These are phyloP conservation scores for Drosophila subobscura DNA, from an alignment of 1,140 invertebrate genomes.

Conservation along the genomic window DNA sequence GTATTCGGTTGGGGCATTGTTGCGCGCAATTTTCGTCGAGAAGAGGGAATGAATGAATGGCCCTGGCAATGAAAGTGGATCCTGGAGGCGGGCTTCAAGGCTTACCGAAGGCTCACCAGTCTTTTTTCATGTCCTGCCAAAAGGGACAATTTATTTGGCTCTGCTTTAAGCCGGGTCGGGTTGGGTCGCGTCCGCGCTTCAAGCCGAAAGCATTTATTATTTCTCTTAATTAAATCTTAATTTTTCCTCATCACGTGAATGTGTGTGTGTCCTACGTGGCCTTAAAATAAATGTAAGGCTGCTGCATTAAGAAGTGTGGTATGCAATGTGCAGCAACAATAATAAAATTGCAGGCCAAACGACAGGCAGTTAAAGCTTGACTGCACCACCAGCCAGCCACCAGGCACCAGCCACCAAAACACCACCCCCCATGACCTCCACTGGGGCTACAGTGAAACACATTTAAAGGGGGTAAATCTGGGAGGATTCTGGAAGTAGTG, in stretches of 20 bases:
- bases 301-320: slow-evolving; percentile 18
- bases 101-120: slow-evolving; percentile 17
- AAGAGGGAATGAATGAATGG: slow-evolving; percentile 11
- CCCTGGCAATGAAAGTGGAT: too few relatives aligned
- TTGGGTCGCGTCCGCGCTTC: slow-evolving; percentile 12
- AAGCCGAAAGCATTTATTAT: slow-evolving; percentile 66
- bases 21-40: slow-evolving; percentile 18
- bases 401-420: not conserved
- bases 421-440: slow-evolving; percentile 16
- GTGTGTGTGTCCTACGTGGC: slow-evolving; percentile 8
- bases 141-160: slow-evolving; percentile 63
- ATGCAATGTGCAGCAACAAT: slow-evolving; percentile 45
- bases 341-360: slow-evolving; percentile 53
- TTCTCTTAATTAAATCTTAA: slow-evolving; percentile 80
- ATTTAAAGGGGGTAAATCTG: slow-evolving; percentile 37
- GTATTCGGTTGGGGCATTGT: slow-evolving; percentile 43
- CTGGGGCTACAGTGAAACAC: slow-evolving; percentile 54
- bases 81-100: slow-evolving; percentile 1
- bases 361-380: slow-evolving; percentile 39
- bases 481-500: not conserved
- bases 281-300: slow-evolving; percentile 41
- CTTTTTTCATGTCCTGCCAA: slow-evolving; percentile 12
- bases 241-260: slow-evolving; percentile 28
- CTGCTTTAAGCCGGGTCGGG: slow-evolving; percentile 19
- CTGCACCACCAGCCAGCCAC: not conserved